A percentile compares a stretch with the other conserved stretches of the same genome.
phyloP scores from a whole-genome alignment of 2,888 invertebrate genomes.

The Nymphalis polychloros region DNA sequence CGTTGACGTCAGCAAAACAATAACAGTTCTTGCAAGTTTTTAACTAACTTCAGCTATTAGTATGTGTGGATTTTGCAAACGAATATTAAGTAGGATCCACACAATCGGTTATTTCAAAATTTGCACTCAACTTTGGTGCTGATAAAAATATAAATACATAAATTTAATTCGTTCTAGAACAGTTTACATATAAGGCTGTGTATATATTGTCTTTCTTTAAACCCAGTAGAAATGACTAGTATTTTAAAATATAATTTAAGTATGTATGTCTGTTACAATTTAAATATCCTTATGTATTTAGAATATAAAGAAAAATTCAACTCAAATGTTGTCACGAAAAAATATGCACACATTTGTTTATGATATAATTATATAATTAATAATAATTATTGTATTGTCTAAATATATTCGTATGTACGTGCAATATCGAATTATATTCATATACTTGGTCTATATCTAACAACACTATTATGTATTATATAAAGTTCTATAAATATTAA shows the following conservation, averaged over 20 bases:
- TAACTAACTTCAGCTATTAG: too few species aligned
- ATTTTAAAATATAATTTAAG: too few species aligned
- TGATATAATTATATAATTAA: background rate
- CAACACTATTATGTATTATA: background rate
- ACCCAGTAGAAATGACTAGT: too few species aligned
- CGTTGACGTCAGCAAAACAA: too few species aligned
- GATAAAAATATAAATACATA: too few species aligned
- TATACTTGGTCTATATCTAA: constrained; percentile 7
- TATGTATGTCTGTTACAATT: background rate
- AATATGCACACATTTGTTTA: background rate
- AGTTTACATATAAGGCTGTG: background rate
- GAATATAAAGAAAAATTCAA: background rate
- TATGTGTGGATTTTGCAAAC: too few species aligned
- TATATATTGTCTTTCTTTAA: background rate
- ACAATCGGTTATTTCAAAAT: too few species aligned
- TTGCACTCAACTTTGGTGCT: too few species aligned
- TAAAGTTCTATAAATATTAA: too few species aligned
- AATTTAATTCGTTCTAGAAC: too few species aligned
- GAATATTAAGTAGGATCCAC: too few species aligned
- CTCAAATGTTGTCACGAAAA: background rate
- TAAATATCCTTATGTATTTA: background rate
- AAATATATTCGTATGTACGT: constrained; percentile 6
- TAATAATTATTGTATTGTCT: background rate
- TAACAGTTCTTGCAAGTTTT: too few species aligned
- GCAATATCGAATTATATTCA: constrained; percentile 1